These are phyloP conservation scores for Leiothrix lutea DNA, from an alignment of 2,113 vertebrate genomes.

Conservation along the genomic window DNA sequence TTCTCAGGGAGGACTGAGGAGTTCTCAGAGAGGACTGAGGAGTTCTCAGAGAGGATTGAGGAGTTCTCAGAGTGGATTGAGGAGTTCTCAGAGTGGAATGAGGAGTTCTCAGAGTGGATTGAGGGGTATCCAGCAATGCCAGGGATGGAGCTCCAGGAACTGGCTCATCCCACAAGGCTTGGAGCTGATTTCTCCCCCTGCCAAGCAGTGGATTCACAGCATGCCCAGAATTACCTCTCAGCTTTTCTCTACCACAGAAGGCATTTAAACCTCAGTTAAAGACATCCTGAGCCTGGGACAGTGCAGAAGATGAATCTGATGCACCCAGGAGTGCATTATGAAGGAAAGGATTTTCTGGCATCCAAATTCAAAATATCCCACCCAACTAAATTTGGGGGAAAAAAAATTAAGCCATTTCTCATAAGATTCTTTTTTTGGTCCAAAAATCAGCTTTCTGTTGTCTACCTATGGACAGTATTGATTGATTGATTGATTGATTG, in stretches of 20 bases:
- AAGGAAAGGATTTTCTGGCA: background rate
- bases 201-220: fast-evolving
- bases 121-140: fast-evolving
- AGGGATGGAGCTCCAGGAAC: fast-evolving
- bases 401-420: fast-evolving
- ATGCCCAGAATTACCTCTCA: background rate
- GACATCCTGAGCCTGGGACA: background rate
- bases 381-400: fast-evolving
- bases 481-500: background rate
- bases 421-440: background rate
- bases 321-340: fast-evolving
- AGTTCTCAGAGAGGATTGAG: fast-evolving
- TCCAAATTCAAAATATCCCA: background rate
- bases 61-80: fast-evolving
- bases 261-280: too few species aligned
- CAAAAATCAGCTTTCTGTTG: background rate
- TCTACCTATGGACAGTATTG: background rate
- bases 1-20: background rate
- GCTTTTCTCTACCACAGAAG: background rate
- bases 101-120: fast-evolving
- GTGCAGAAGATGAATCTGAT: background rate
- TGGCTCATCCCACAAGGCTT: background rate
- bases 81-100: fast-evolving
- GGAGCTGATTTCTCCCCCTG: background rate
- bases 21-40: too few species aligned